These are phyloP conservation scores for Hypomecis punctinalis DNA, from an alignment of 2,888 invertebrate species.

Conservation along the genomic window DNA sequence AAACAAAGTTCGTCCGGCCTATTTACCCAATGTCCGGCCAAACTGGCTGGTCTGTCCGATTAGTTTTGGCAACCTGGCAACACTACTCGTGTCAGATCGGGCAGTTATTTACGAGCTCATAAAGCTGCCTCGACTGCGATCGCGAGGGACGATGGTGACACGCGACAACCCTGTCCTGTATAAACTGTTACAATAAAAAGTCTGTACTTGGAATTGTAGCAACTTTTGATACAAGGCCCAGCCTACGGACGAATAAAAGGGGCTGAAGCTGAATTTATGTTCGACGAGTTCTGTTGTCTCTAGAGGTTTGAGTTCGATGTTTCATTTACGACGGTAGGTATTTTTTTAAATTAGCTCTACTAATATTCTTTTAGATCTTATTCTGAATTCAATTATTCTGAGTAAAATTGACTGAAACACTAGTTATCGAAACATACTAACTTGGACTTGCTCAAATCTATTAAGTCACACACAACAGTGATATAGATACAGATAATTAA, in stretches of 20 bases:
- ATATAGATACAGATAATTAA: too few species aligned
- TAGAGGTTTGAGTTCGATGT: not conserved
- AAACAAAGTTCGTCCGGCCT: too few species aligned
- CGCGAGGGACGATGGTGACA: constrained; percentile 57
- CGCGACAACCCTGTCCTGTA: constrained; percentile 42
- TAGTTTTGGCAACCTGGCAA: too few species aligned
- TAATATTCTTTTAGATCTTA: not conserved
- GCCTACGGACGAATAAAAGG: not conserved
- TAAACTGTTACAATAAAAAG: constrained; percentile 35
- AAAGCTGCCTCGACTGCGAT: constrained; percentile 67
- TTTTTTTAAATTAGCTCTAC: not conserved
- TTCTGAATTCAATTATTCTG: too few species aligned
- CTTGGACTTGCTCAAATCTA: too few species aligned
- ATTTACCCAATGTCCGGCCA: too few species aligned
- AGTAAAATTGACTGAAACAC: too few species aligned
- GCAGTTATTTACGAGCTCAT: constrained; percentile 74
- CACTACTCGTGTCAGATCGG: constrained; percentile 63
- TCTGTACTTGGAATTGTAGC: constrained; percentile 19
- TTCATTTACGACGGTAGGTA: not conserved
- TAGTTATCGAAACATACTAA: too few species aligned
- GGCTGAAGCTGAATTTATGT: not conserved
- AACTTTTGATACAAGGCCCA: constrained; percentile 17
- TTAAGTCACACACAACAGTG: too few species aligned
- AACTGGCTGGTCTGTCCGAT: too few species aligned
- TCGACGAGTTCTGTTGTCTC: not conserved